phyloP scores from a whole-genome alignment of 2,797 vertebrate genomes.

The Telmatherina bonti region DNA sequence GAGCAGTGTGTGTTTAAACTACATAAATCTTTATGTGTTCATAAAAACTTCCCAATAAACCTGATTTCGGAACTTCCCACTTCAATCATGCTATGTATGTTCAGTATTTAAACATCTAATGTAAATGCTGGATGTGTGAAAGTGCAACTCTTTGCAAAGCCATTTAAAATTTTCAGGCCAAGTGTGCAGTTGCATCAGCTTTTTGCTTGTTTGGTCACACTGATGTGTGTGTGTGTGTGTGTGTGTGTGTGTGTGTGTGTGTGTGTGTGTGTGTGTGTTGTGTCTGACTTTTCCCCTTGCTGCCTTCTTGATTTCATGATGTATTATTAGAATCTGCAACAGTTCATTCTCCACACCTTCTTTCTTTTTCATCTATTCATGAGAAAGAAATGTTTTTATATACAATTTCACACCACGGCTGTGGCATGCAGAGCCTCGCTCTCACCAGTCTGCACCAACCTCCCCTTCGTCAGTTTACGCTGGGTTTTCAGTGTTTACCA shows the following conservation, averaged over 20 bases:
- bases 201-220: not conserved
- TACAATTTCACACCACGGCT: slow-evolving; percentile 56
- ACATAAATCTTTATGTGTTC: too few species aligned
- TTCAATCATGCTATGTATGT: too few species aligned
- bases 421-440: slow-evolving; percentile 30
- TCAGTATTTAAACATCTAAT: too few species aligned
- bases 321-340: slow-evolving; percentile 31
- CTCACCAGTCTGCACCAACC: slow-evolving; percentile 25
- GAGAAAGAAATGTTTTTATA: slow-evolving; percentile 24
- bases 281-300: not conserved
- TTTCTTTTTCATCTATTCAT: slow-evolving; percentile 41
- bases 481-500: slow-evolving; percentile 56
- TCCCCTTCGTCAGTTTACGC: slow-evolving; percentile 51
- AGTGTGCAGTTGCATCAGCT: too few species aligned
- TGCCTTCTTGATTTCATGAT: slow-evolving; percentile 12
- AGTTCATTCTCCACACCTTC: slow-evolving; percentile 34
- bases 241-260: slow-evolving; percentile 1
- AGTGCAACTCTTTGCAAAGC: too few species aligned
- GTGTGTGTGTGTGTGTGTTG: not conserved
- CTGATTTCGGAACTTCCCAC: too few species aligned
- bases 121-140: too few species aligned
- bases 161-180: too few species aligned
- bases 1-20: too few species aligned
- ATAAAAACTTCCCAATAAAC: too few species aligned
- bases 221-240: slow-evolving; percentile 1